Conservation (phyloP, 1,140 invertebrate genomes). For the Meteorus sp. region DNA sequence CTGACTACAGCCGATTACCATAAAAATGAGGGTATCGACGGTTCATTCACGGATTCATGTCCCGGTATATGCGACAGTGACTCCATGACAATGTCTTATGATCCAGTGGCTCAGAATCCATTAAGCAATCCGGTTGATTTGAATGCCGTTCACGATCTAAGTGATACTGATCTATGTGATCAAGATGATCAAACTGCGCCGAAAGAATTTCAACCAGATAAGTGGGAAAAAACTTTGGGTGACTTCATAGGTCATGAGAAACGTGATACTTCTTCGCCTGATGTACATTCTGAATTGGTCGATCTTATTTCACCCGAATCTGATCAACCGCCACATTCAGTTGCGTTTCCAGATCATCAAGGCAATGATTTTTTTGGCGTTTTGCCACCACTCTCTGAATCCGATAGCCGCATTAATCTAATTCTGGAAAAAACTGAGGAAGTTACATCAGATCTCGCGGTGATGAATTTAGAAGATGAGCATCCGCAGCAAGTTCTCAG, state of each 20-base stretch:
- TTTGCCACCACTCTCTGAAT: background rate
- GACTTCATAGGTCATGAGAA: too few species aligned
- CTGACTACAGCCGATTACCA: slow-evolving; percentile 38
- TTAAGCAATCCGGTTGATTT: slow-evolving; percentile 64
- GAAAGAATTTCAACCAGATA: too few species aligned
- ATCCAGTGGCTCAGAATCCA: slow-evolving; percentile 65
- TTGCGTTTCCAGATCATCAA: slow-evolving; percentile 13
- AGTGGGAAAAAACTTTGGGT: too few species aligned
- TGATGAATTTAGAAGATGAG: slow-evolving; percentile 18
- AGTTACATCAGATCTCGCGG: slow-evolving; percentile 14
- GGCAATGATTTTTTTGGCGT: background rate
- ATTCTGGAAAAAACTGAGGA: slow-evolving; percentile 6
- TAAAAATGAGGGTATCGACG: slow-evolving; percentile 39
- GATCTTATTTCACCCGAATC: slow-evolving; percentile 22
- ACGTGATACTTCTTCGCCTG: too few species aligned
- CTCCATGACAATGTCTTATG: slow-evolving; percentile 72
- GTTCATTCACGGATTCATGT: slow-evolving; percentile 36
- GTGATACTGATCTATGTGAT: slow-evolving; percentile 62
- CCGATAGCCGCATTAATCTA: background rate
- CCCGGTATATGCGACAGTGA: slow-evolving; percentile 47
- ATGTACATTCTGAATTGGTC: slow-evolving; percentile 16
- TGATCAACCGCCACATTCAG: slow-evolving; percentile 9
- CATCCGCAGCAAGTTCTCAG: background rate
- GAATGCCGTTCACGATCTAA: slow-evolving; percentile 66
- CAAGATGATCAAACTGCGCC: slow-evolving; percentile 44